These are phyloP conservation scores for Cosmia pyralina DNA, from an alignment of 2,888 invertebrate genomes.

Conservation along the genomic window DNA sequence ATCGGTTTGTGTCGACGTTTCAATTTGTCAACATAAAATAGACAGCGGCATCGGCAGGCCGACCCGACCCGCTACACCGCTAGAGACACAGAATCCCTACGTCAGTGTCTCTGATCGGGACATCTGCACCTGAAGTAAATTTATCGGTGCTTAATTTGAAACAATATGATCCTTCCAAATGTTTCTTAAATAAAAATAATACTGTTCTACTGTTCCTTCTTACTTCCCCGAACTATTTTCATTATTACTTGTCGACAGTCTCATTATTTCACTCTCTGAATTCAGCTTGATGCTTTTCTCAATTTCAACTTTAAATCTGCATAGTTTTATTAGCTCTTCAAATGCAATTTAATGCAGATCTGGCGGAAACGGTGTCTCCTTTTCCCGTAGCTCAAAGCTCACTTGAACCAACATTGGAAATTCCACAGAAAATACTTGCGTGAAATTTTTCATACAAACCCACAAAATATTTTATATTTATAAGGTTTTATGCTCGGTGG, in stretches of 20 bases:
- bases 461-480: constrained; percentile 9
- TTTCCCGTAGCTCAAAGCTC: constrained; percentile 65
- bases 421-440: constrained; percentile 40
- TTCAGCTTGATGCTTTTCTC: constrained; percentile 44
- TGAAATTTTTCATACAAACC: constrained; percentile 15
- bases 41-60: constrained; percentile 26
- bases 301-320: constrained; percentile 55
- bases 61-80: constrained; percentile 54
- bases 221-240: constrained; percentile 23
- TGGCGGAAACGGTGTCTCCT: constrained; percentile 52
- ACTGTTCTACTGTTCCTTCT: background rate
- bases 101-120: constrained; percentile 56
- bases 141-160: constrained; percentile 62
- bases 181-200: constrained; percentile 18
- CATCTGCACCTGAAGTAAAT: constrained; percentile 69
- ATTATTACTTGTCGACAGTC: constrained; percentile 32
- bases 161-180: constrained; percentile 11
- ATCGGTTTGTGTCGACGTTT: constrained; percentile 57
- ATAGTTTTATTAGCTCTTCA: constrained; percentile 63
- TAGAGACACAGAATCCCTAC: constrained; percentile 52
- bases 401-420: constrained; percentile 67
- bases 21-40: constrained; percentile 68
- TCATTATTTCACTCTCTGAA: constrained; percentile 39
- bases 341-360: constrained; percentile 70
- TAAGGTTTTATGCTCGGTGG: background rate